Evolutionary conservation across 2,113 vertebrate species (phyloP).

Genomic region (Chaenocephalus aceratus): DNA sequence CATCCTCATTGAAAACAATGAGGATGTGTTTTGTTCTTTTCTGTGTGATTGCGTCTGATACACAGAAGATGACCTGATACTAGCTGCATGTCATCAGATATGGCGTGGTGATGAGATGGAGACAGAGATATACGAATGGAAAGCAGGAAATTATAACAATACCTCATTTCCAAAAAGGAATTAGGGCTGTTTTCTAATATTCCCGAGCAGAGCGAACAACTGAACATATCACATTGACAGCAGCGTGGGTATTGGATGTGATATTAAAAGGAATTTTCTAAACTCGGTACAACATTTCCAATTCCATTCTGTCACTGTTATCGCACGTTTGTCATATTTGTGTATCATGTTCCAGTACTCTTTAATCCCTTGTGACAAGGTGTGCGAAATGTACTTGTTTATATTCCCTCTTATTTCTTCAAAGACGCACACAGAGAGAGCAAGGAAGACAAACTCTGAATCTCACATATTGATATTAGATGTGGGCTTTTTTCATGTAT

Average conservation of each 20-base stretch:
- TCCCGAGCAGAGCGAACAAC: conserved; percentile 22
- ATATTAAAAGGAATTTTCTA: conserved; percentile 61
- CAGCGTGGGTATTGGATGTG: conserved; percentile 39
- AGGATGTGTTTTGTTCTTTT: too few relatives aligned
- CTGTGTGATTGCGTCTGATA: not conserved
- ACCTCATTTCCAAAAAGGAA: conserved; percentile 30
- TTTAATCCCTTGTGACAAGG: conserved; percentile 76
- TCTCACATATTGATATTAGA: conserved; percentile 36
- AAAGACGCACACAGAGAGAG: conserved; percentile 49
- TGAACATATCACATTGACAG: conserved; percentile 64
- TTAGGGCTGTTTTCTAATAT: conserved; percentile 40
- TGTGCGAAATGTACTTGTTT: conserved; percentile 57
- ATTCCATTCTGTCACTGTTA: conserved; percentile 74
- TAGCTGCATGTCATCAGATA: not conserved
- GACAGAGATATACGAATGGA: conserved; percentile 8
- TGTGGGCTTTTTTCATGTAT: conserved; percentile 11
- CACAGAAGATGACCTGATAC: not conserved
- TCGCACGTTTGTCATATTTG: conserved; percentile 73
- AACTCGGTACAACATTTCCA: conserved; percentile 70
- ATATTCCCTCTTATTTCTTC: conserved; percentile 51
- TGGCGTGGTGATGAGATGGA: not conserved
- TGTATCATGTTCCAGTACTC: conserved; percentile 63
- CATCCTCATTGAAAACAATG: too few relatives aligned
- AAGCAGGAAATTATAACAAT: conserved; percentile 37
- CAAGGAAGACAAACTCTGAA: conserved; percentile 46